phyloP scores from a whole-genome alignment of 2,113 vertebrate genomes.

The Butorides virescens region DNA sequence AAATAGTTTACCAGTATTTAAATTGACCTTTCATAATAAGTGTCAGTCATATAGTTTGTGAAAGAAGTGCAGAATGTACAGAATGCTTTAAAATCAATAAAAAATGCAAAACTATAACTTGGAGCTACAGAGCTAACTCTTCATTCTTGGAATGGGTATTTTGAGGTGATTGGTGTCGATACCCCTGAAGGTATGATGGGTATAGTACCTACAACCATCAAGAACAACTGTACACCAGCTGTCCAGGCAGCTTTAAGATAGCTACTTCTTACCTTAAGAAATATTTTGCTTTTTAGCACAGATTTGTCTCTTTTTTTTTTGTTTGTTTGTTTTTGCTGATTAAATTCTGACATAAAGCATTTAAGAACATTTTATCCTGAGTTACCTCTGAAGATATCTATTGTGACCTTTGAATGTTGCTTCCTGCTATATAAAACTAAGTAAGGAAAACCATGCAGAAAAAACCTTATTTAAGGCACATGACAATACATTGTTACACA shows the following conservation, averaged over 20 bases:
- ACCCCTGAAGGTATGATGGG: neutral
- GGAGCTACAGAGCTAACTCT: neutral
- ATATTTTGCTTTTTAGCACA: neutral
- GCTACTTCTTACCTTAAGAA: neutral
- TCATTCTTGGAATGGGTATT: neutral
- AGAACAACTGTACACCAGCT: neutral
- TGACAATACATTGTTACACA: neutral
- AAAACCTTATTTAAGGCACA: neutral
- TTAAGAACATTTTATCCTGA: neutral
- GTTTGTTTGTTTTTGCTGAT: neutral
- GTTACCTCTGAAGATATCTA: neutral
- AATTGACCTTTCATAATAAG: neutral
- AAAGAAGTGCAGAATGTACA: neutral
- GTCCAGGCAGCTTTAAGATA: neutral
- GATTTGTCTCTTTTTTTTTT: neutral
- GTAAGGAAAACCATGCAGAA: neutral
- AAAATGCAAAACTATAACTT: neutral
- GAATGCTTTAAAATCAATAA: neutral
- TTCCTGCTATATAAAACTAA: neutral
- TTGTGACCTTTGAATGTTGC: neutral
- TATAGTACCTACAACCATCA: neutral
- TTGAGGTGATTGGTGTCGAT: neutral
- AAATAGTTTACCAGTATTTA: neutral
- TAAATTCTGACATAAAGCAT: neutral
- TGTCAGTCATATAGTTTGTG: accelerated